A percentile compares a stretch with the other conserved stretches of the same genome.
phyloP scores from a whole-genome alignment of 2,113 vertebrate genomes.

The Verasper variegatus region DNA sequence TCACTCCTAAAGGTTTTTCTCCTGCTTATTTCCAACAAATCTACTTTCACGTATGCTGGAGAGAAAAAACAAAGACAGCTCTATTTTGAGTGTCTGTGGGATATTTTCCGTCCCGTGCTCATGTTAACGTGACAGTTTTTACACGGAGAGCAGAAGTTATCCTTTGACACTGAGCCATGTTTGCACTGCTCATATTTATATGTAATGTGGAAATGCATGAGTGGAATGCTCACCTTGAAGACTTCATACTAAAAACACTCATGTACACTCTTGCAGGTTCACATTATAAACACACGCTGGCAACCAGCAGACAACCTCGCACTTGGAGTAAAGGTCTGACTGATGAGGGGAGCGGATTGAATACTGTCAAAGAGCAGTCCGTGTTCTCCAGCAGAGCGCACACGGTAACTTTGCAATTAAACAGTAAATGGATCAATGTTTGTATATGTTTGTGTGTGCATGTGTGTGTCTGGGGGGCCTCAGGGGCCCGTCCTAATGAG shows the following conservation, averaged over 20 bases:
- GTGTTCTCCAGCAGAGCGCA: slow-evolving; percentile 24
- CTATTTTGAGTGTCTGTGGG: slow-evolving; percentile 20
- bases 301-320: slow-evolving; percentile 14
- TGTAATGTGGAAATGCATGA: slow-evolving; percentile 33
- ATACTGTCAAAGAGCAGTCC: slow-evolving; percentile 53
- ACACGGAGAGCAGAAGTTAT: slow-evolving; percentile 40
- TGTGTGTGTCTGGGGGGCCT: slow-evolving; percentile 75
- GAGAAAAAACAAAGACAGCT: slow-evolving; percentile 13
- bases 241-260: neutral
- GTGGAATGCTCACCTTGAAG: slow-evolving; percentile 42
- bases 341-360: slow-evolving; percentile 53
- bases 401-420: slow-evolving; percentile 75
- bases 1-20: neutral
- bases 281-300: neutral
- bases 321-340: slow-evolving; percentile 31
- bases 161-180: slow-evolving; percentile 34
- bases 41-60: slow-evolving; percentile 4
- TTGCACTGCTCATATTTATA: neutral
- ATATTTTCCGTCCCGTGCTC: slow-evolving; percentile 17
- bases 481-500: slow-evolving; percentile 85
- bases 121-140: slow-evolving; percentile 57
- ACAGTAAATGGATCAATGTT: slow-evolving; percentile 79
- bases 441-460: slow-evolving; percentile 74
- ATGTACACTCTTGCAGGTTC: slow-evolving; percentile 5
- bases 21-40: neutral